Base-by-base conservation (phyloP, 2,888 invertebrate genomes). In the Dasypolia templi region DNA sequence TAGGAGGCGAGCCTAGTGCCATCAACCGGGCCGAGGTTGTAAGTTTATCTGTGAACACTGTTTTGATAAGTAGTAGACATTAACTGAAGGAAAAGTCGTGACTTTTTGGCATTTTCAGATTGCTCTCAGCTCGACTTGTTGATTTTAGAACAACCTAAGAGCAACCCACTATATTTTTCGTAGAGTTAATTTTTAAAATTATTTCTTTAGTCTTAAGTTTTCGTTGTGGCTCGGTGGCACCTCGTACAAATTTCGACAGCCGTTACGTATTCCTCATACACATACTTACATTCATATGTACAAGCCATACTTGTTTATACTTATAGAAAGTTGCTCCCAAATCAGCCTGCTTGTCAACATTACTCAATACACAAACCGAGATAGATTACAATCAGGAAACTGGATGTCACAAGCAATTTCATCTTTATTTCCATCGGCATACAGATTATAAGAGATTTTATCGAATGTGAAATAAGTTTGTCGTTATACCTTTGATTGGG, bases 321-420 rank as follows among this genome's bases (percentile, higher is more conserved):
- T 83, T 94, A 93, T 94, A 95, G 95, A 95, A 95, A 95, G 95
- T 95, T 94, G 95, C 93, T 95, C 94, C 92, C 91, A 94, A 94
- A 94, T 93, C 92, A 89, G 87, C 89, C 89, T 86, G 87, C 91
- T 90, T 94, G 93, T 93, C 93, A 92, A 92, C 92, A 90, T 94
- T 94, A 92, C 94, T 89, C 94, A 94, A 94, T 92, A 88, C 82
- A 72, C 77, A 79, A 71, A 81, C 87, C 78, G 66, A 82, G 76
- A 80, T 77, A 78, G 74, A 86, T 86, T 85, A 82, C 86, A 35
- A 73, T 82, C 81, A 73, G 69, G 72, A 65, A 80, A 81, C 74
- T 73, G 55, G 71, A 81, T 71, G 78, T 77, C 66, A 76, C 61
- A 61, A 75, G 39, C 44, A 85, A 82, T 79, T 82, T 83, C 77